Evolutionary conservation across 2,797 vertebrate genomes (phyloP).

Genomic region (Hirundo rustica): DNA sequence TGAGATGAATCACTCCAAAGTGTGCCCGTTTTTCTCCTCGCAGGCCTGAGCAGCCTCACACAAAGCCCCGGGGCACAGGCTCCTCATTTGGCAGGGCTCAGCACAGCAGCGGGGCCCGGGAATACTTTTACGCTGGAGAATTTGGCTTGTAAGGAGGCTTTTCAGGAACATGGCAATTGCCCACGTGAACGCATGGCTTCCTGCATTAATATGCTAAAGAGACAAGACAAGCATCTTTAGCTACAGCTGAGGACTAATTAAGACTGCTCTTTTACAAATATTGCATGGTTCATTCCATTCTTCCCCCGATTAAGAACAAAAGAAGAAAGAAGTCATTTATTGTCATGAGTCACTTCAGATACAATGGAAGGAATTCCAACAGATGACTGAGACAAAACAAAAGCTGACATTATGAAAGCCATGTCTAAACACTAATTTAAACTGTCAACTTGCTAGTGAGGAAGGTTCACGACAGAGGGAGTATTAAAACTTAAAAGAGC

Average conservation of each 20-base stretch:
- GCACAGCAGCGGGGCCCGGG: not conserved
- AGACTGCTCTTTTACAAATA: slow-evolving; percentile 75
- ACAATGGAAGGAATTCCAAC: slow-evolving; percentile 81
- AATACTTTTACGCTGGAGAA: slow-evolving; percentile 64
- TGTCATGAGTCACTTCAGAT: slow-evolving; percentile 78
- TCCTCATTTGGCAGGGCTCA: slow-evolving; percentile 59
- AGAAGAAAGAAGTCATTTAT: slow-evolving; percentile 76
- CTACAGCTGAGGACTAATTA: slow-evolving; percentile 78
- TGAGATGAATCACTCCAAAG: not conserved
- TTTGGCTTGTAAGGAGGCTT: slow-evolving; percentile 61
- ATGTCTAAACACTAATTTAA: slow-evolving; percentile 81
- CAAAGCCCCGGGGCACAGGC: slow-evolving; percentile 27
- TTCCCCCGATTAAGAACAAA: slow-evolving; percentile 78
- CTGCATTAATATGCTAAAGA: slow-evolving; percentile 72
- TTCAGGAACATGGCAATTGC: slow-evolving; percentile 70
- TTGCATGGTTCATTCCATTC: slow-evolving; percentile 73
- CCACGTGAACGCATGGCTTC: slow-evolving; percentile 71
- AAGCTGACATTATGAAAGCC: slow-evolving; percentile 79
- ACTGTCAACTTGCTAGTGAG: slow-evolving; percentile 78
- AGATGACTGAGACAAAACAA: slow-evolving; percentile 79
- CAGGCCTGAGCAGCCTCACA: slow-evolving; percentile 49
- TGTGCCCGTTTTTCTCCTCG: not conserved
- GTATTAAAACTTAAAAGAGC: slow-evolving; percentile 78
- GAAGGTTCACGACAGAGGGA: slow-evolving; percentile 77
- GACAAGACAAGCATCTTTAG: slow-evolving; percentile 74